Percentiles rank a stretch among this genome's conserved stretches.
Evolutionary conservation across 2,797 vertebrate species (phyloP).

Genomic region (Tapera naevia): DNA sequence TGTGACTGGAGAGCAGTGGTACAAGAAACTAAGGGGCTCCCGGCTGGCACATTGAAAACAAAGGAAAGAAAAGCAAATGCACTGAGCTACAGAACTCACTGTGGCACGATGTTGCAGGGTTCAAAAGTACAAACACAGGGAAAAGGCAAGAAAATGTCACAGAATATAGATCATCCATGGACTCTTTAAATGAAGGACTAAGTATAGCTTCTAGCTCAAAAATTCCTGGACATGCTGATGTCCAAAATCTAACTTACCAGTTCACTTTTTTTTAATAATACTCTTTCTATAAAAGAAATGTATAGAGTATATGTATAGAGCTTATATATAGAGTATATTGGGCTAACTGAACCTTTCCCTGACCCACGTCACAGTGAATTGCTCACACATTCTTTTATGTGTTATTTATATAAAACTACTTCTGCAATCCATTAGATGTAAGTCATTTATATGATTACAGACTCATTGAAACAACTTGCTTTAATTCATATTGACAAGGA

Average conservation of each 20-base stretch:
- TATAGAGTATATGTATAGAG: too few relatives aligned
- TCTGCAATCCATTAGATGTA: neutral
- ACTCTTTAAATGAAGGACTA: neutral
- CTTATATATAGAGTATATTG: neutral
- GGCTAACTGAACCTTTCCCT: neutral
- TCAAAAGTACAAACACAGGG: neutral
- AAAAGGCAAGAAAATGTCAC: neutral
- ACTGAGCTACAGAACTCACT: neutral
- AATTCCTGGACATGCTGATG: neutral
- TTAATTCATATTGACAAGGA: neutral
- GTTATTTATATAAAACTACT: neutral
- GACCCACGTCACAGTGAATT: neutral
- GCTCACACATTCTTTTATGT: neutral
- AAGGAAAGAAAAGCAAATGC: neutral
- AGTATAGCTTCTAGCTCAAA: neutral
- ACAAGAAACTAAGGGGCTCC: neutral
- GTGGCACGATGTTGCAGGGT: neutral
- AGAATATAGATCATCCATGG: neutral
- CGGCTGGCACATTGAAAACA: neutral
- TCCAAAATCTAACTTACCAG: neutral
- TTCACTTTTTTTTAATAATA: neutral
- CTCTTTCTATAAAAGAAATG: too few relatives aligned
- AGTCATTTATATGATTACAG: neutral
- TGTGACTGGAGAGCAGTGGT: neutral
- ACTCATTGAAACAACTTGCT: neutral